A percentile compares a stretch with the other conserved stretches of the same genome.
Evolutionary conservation across 1,140 invertebrate species (phyloP).

Genomic region (Papilio machaon): DNA sequence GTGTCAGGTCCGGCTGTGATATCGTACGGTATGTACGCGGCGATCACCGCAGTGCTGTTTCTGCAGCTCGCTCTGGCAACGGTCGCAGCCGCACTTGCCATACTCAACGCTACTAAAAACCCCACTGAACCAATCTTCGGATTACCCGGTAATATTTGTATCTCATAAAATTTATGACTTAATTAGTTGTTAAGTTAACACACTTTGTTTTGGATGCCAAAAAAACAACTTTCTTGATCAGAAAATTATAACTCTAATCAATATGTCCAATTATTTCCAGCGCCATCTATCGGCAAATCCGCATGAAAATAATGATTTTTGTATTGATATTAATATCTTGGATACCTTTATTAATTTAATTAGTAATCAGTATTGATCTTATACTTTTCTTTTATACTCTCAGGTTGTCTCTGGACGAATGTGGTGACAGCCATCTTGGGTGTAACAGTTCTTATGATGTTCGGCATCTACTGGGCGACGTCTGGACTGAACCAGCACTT

Average conservation of each 20-base stretch:
- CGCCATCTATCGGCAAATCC: too few relatives aligned
- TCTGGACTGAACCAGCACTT: slow-evolving; percentile 62
- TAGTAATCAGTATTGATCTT: too few relatives aligned
- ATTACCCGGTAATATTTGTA: slow-evolving; percentile 58
- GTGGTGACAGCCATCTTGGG: slow-evolving; percentile 53
- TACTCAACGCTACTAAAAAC: slow-evolving; percentile 69
- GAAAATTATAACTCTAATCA: too few relatives aligned
- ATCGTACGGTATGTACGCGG: slow-evolving; percentile 61
- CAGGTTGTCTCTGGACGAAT: slow-evolving; percentile 69
- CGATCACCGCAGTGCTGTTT: slow-evolving; percentile 52
- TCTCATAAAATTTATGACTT: background rate
- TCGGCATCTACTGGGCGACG: slow-evolving; percentile 66
- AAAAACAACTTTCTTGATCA: too few relatives aligned
- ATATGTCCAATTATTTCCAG: too few relatives aligned
- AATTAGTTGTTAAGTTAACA: too few relatives aligned
- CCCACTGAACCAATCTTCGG: slow-evolving; percentile 72
- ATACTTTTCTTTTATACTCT: slow-evolving; percentile 25
- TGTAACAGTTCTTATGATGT: slow-evolving; percentile 54
- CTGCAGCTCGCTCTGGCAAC: slow-evolving; percentile 54
- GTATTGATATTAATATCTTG: too few relatives aligned
- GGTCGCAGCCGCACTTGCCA: slow-evolving; percentile 53
- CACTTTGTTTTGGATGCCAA: too few relatives aligned
- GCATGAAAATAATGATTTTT: too few relatives aligned
- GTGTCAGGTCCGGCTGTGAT: slow-evolving; percentile 61
- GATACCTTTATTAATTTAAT: too few relatives aligned